A percentile compares a stretch with the other conserved stretches of the same genome.
These are phyloP conservation scores for Noctua janthina DNA, from an alignment of 2,888 invertebrate genomes.

Conservation along the genomic window DNA sequence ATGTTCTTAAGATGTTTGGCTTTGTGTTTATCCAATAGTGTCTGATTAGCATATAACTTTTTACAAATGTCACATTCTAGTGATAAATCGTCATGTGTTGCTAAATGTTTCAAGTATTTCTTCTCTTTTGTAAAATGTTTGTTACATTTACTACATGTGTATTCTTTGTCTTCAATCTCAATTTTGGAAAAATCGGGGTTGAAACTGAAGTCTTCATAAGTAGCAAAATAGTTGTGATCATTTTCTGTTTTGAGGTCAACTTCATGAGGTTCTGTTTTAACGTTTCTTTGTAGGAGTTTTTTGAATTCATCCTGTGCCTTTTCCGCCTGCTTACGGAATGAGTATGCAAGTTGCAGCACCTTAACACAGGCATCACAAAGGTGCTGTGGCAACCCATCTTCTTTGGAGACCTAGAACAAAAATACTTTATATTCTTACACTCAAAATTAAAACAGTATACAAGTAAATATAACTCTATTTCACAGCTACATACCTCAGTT, in stretches of 20 bases:
- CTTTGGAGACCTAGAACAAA: conserved; percentile 78
- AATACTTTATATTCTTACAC: conserved; percentile 3
- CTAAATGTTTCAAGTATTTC: conserved; percentile 85
- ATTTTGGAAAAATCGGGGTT: conserved; percentile 62
- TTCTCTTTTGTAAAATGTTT: conserved; percentile 86
- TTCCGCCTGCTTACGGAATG: conserved; percentile 79
- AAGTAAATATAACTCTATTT: background rate
- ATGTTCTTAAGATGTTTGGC: conserved; percentile 72
- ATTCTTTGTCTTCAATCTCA: conserved; percentile 66
- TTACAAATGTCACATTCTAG: conserved; percentile 77
- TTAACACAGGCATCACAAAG: conserved; percentile 90
- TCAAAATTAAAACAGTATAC: background rate
- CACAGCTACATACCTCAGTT: conserved; percentile 73
- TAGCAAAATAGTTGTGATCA: conserved; percentile 58
- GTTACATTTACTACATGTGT: conserved; percentile 83
- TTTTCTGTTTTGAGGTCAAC: conserved; percentile 73
- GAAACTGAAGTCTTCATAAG: conserved; percentile 67
- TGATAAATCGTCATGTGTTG: conserved; percentile 77
- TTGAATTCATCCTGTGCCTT: conserved; percentile 79
- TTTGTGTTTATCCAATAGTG: conserved; percentile 79
- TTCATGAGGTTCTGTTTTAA: conserved; percentile 69
- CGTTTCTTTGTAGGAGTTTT: conserved; percentile 72
- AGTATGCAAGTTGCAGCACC: conserved; percentile 86
- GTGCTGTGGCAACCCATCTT: conserved; percentile 91
- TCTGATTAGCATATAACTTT: conserved; percentile 75